These are phyloP conservation scores for Polypterus bichir DNA, from an alignment of 2,113 vertebrate genomes.

Conservation along the genomic window DNA sequence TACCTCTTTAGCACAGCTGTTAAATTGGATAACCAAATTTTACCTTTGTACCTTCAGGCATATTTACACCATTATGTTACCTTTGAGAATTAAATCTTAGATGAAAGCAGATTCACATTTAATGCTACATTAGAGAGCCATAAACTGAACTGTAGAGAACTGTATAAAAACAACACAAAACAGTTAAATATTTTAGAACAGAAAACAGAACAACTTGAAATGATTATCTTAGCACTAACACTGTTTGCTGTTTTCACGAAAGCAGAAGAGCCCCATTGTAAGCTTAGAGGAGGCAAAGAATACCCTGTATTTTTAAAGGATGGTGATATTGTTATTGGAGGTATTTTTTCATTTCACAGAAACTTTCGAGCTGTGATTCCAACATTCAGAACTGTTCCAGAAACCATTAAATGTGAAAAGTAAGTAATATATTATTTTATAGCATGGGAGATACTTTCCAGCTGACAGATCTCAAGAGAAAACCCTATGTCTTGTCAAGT, in stretches of 20 bases:
- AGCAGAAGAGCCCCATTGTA: conserved; percentile 25
- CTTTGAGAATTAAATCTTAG: too few relatives aligned
- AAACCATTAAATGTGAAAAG: neutral
- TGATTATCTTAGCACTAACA: conserved; percentile 37
- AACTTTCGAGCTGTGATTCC: neutral
- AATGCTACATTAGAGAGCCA: too few relatives aligned
- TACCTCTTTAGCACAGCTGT: too few relatives aligned
- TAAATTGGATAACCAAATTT: too few relatives aligned
- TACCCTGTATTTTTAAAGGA: conserved; percentile 32
- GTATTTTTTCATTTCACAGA: conserved; percentile 28
- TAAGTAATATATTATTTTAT: neutral
- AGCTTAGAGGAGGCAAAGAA: conserved; percentile 28
- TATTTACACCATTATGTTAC: too few relatives aligned
- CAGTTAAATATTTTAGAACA: neutral
- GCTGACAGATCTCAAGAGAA: too few relatives aligned
- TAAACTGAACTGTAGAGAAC: too few relatives aligned
- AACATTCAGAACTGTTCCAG: neutral
- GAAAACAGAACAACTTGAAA: conserved; percentile 32
- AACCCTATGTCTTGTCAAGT: too few relatives aligned
- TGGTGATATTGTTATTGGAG: conserved; percentile 37
- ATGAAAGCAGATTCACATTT: too few relatives aligned
- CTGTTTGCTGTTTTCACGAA: conserved; percentile 36
- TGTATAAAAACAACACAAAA: too few relatives aligned
- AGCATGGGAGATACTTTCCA: too few relatives aligned
- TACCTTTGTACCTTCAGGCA: too few relatives aligned